Evolutionary conservation across 2,113 vertebrate species (phyloP).

Genomic region (Nesoenas mayeri): DNA sequence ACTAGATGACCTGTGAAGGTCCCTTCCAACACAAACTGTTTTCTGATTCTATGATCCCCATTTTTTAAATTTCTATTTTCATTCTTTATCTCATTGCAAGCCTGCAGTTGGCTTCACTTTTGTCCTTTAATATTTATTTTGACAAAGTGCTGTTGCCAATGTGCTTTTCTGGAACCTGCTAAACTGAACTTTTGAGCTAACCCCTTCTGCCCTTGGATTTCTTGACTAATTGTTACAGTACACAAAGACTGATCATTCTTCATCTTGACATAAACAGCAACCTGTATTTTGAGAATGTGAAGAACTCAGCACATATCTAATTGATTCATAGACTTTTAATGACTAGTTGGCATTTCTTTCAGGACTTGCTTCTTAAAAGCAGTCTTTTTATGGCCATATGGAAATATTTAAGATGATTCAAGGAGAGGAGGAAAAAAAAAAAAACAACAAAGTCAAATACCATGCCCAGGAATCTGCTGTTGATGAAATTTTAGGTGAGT

Average conservation of each 20-base stretch:
- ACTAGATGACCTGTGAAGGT: too few relatives aligned
- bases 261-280: not conserved
- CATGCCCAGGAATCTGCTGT: not conserved
- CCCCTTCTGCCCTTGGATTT: not conserved
- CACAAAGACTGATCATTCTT: not conserved
- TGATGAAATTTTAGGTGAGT: not conserved
- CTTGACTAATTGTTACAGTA: not conserved
- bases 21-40: too few relatives aligned
- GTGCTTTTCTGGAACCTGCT: not conserved
- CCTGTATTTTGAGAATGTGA: not conserved
- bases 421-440: too few relatives aligned
- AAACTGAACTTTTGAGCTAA: not conserved
- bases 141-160: not conserved
- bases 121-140: not conserved
- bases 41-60: too few relatives aligned
- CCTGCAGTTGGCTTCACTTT: not conserved
- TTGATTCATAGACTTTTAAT: not conserved
- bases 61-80: not conserved
- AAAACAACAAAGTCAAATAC: not conserved
- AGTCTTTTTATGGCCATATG: not conserved
- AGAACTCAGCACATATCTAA: not conserved
- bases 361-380: not conserved
- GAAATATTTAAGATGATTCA: not conserved
- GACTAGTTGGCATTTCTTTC: not conserved
- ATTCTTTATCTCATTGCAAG: not conserved